A percentile compares a stretch with the other conserved stretches of the same genome.
phyloP scores from a whole-genome alignment of 2,797 vertebrate genomes.

The Anguilla marmorata region DNA sequence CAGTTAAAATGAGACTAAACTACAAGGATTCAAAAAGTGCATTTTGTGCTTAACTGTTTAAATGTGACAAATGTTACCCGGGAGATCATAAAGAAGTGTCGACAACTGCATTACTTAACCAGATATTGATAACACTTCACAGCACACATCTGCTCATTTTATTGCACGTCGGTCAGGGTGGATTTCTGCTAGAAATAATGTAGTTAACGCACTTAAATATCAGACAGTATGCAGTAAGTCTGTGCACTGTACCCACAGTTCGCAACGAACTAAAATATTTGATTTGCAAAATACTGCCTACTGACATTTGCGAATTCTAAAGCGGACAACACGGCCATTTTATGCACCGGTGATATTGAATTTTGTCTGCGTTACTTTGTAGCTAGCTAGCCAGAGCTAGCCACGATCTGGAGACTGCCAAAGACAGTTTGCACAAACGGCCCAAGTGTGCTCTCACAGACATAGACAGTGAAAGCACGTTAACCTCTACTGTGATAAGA shows the following conservation, averaged over 20 bases:
- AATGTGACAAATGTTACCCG: not conserved
- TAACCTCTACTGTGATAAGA: not conserved
- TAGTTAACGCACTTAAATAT: not conserved
- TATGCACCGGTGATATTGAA: not conserved
- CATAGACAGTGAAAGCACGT: not conserved
- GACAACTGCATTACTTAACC: not conserved
- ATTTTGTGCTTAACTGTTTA: not conserved
- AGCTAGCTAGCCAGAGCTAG: not conserved
- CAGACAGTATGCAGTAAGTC: not conserved
- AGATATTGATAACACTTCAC: not conserved
- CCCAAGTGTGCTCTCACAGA: slow-evolving; percentile 5
- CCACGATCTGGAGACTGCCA: not conserved
- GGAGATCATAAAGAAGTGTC: not conserved
- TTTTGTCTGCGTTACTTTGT: not conserved
- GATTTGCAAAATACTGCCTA: not conserved
- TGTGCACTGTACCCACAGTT: not conserved
- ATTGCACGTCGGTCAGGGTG: not conserved
- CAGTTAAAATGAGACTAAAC: not conserved
- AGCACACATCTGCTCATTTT: not conserved
- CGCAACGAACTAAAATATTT: no score
- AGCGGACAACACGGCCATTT: not conserved
- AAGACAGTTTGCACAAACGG: not conserved
- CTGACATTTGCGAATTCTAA: not conserved
- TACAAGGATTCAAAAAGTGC: not conserved
- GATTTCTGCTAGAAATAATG: not conserved